Percentiles rank a stretch among this genome's conserved stretches.
Conservation (phyloP, 2,113 vertebrate genomes). For the Zosterops pallidus region DNA sequence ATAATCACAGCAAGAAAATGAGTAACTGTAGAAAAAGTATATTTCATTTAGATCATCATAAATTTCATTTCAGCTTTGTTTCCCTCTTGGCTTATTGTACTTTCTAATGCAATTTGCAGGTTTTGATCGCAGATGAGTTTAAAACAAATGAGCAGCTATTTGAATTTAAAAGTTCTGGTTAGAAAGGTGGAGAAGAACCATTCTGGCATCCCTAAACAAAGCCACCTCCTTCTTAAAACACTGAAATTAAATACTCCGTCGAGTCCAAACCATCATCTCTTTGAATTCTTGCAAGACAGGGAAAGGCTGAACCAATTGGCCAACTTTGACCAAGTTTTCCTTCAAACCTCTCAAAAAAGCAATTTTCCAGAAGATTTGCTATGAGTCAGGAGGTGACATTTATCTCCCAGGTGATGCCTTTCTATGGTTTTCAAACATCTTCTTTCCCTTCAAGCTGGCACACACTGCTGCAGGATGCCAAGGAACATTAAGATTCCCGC, state of each 20-base stretch:
- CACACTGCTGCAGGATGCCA: background rate
- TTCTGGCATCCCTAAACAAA: background rate
- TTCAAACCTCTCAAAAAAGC: background rate
- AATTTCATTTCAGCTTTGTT: conserved; percentile 24
- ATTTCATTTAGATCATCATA: background rate
- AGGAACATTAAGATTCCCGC: background rate
- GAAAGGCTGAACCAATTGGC: background rate
- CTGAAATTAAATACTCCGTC: background rate
- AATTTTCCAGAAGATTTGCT: background rate
- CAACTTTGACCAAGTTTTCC: background rate
- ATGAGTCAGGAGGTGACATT: background rate
- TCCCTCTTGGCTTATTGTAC: conserved; percentile 13
- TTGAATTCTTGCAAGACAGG: background rate
- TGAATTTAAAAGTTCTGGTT: background rate
- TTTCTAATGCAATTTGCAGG: background rate
- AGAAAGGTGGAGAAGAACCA: background rate
- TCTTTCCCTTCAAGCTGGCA: background rate
- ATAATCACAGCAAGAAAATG: background rate
- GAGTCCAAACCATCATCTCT: background rate
- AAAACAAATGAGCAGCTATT: background rate
- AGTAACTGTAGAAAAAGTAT: background rate
- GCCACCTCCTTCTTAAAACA: background rate
- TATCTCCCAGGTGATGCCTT: background rate
- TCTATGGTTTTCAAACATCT: background rate
- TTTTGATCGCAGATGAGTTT: background rate